Percentiles rank a stretch among this genome's conserved stretches.
phyloP scores from a whole-genome alignment of 64 coral and sea anemone species.

The Stichodactyla helianthus region DNA sequence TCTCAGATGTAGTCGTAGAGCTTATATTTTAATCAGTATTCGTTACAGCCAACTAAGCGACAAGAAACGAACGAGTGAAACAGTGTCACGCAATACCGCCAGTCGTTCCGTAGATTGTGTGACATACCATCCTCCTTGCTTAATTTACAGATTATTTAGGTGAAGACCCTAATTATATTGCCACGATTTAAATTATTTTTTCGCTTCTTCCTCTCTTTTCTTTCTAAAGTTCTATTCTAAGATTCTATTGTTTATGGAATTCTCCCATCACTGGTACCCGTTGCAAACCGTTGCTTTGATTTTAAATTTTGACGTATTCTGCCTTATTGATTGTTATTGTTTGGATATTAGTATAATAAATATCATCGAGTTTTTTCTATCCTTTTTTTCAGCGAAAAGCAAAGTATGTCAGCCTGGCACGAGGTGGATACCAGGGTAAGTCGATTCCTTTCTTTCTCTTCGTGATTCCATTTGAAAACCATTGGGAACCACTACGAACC shows the following conservation, averaged over 20 bases:
- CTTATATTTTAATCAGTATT: neutral
- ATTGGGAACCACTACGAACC: too few species aligned
- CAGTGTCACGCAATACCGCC: neutral
- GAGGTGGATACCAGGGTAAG: constrained; percentile 85
- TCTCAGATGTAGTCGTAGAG: neutral
- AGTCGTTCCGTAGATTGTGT: neutral
- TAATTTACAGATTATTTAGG: neutral
- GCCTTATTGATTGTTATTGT: neutral
- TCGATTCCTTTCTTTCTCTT: neutral
- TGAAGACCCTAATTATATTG: neutral
- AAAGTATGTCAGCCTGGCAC: constrained; percentile 85
- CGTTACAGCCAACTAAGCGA: neutral
- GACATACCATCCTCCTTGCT: neutral
- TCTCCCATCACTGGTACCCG: neutral
- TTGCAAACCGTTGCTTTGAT: neutral
- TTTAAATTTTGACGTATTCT: neutral
- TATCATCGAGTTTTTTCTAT: neutral
- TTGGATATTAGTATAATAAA: neutral
- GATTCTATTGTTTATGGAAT: neutral
- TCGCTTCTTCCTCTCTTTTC: neutral
- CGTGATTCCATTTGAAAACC: neutral
- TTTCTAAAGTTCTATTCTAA: neutral
- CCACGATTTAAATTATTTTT: neutral
- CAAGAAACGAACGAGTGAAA: neutral
- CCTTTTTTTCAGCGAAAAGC: constrained; percentile 77